phyloP scores from a whole-genome alignment of 1,140 invertebrate genomes.

The Saxidomus purpurata region DNA sequence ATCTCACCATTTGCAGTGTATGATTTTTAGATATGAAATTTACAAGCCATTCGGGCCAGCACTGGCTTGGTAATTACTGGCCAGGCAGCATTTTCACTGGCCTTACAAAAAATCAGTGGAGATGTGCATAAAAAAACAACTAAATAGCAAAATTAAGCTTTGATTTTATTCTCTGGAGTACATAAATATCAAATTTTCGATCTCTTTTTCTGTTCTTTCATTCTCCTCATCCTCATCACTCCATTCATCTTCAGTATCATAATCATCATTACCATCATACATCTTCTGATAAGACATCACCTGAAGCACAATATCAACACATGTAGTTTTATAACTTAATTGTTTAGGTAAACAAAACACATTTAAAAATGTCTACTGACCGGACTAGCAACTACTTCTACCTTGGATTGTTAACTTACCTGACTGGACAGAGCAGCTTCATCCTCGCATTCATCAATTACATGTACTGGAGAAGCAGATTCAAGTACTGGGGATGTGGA shows the following conservation, averaged over 20 bases:
- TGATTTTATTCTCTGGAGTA: neutral
- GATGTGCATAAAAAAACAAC: neutral
- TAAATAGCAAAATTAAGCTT: neutral
- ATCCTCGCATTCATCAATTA: too few species aligned
- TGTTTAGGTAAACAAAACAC: neutral
- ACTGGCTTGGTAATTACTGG: neutral
- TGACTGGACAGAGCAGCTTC: too few species aligned
- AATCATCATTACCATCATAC: neutral
- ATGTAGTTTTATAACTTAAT: neutral
- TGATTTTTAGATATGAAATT: slow-evolving; percentile 4
- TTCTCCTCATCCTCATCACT: neutral
- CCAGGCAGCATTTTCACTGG: neutral
- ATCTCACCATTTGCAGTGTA: too few species aligned
- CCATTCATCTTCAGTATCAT: neutral
- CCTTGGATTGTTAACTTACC: neutral
- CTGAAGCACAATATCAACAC: neutral
- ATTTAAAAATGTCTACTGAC: neutral
- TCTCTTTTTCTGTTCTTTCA: neutral
- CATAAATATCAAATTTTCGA: neutral
- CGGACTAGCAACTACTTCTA: neutral
- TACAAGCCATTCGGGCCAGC: neutral
- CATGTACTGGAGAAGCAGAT: too few species aligned
- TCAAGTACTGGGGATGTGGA: too few species aligned
- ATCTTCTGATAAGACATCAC: neutral
- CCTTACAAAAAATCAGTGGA: neutral